Evolutionary conservation across 2,888 invertebrate genomes (phyloP).

Genomic region (Agriopis leucophaearia): DNA sequence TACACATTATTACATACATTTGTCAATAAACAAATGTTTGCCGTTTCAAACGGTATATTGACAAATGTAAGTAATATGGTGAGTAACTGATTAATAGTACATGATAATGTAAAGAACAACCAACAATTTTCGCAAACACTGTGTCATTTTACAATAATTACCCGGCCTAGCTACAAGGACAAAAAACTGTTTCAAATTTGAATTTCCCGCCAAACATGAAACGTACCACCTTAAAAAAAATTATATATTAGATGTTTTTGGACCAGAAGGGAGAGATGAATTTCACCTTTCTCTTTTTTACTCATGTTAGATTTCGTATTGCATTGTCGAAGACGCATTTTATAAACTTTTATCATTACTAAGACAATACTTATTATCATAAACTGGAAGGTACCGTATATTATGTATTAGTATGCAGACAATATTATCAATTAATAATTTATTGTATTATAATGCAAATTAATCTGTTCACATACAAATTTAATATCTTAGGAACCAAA

Average conservation of each 20-base stretch:
- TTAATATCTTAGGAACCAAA: constrained; percentile 73
- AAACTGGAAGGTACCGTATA: constrained; percentile 70
- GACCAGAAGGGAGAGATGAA: neutral
- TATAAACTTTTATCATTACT: constrained; percentile 17
- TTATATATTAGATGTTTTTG: neutral
- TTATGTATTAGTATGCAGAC: constrained; percentile 50
- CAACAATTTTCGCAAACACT: too few species aligned
- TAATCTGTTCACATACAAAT: constrained; percentile 55
- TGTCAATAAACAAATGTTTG: too few species aligned
- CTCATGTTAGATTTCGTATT: neutral
- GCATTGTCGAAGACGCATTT: constrained; percentile 30
- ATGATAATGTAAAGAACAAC: too few species aligned
- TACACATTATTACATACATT: too few species aligned
- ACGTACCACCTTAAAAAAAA: too few species aligned
- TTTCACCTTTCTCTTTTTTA: neutral
- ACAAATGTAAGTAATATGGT: too few species aligned
- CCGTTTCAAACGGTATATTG: too few species aligned
- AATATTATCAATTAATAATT: constrained; percentile 47
- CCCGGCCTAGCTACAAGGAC: too few species aligned
- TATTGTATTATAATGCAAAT: constrained; percentile 56
- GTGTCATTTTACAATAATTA: too few species aligned
- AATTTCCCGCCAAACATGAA: too few species aligned
- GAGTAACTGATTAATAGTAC: too few species aligned
- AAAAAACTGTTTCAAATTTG: too few species aligned
- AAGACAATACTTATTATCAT: constrained; percentile 44